Conservation (phyloP, 2,113 vertebrate genomes). For the Phodopus roborovskii region DNA sequence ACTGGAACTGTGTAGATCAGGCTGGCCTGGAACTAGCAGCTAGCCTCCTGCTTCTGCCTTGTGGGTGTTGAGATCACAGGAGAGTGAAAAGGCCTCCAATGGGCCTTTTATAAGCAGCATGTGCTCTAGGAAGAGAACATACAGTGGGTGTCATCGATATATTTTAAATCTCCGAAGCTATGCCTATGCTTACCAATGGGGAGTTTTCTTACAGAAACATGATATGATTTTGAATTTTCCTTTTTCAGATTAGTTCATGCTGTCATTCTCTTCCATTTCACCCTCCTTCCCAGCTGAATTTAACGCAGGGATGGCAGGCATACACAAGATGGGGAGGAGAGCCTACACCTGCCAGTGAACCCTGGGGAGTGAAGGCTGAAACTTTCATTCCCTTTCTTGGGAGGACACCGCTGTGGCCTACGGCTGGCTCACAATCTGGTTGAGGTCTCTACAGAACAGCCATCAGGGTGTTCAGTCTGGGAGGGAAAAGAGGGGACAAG, state of each 20-base stretch:
- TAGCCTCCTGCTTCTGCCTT: background rate
- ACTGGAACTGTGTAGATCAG: background rate
- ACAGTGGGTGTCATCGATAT: background rate
- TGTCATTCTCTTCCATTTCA: background rate
- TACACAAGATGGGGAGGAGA: background rate
- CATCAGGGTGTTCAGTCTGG: background rate
- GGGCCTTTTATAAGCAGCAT: background rate
- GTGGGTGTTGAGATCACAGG: background rate
- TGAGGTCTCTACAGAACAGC: background rate
- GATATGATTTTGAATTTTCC: background rate
- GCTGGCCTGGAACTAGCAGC: background rate
- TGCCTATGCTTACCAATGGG: background rate
- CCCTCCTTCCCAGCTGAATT: background rate
- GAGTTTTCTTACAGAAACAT: background rate
- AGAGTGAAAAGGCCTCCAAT: no score
- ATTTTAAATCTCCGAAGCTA: slow-evolving; percentile 30
- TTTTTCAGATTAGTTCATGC: background rate
- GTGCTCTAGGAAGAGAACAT: background rate
- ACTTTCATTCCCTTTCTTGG: background rate
- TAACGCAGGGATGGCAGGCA: background rate
- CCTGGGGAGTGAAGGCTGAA: background rate
- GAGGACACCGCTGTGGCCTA: background rate
- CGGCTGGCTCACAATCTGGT: no score
- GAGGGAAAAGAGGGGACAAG: background rate
- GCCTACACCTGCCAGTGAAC: background rate